Evolutionary conservation across 2,113 vertebrate genomes (phyloP).

Genomic region (Proteles cristata): DNA sequence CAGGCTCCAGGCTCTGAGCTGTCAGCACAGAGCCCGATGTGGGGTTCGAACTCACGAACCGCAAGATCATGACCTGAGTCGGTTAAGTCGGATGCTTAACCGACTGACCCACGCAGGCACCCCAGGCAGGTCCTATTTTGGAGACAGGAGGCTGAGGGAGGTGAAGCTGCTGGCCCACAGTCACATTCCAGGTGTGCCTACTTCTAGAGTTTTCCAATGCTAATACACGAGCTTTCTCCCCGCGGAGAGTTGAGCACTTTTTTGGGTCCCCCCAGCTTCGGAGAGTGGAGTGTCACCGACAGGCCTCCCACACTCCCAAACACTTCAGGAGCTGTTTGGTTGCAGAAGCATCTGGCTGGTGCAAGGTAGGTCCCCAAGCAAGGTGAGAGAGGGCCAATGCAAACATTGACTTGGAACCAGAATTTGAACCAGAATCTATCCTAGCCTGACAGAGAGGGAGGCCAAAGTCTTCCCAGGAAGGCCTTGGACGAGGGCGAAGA

Average conservation of each 20-base stretch:
- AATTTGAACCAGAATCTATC: neutral
- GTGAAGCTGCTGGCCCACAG: neutral
- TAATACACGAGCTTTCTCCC: neutral
- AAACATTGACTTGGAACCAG: conserved; percentile 26
- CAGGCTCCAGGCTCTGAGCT: too few relatives aligned
- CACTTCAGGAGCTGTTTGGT: neutral
- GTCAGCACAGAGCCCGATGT: too few relatives aligned
- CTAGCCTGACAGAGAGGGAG: neutral
- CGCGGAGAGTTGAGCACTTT: neutral
- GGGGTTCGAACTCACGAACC: too few relatives aligned
- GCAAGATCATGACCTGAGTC: too few relatives aligned
- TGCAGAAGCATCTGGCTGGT: fast-evolving
- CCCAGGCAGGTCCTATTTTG: neutral
- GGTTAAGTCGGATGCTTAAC: too few relatives aligned
- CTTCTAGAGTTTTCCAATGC: neutral
- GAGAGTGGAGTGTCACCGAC: neutral
- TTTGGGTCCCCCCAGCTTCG: neutral
- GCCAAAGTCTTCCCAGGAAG: conserved; percentile 15
- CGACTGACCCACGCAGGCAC: too few relatives aligned
- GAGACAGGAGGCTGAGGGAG: neutral
- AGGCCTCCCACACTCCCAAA: too few relatives aligned
- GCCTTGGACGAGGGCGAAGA: neutral
- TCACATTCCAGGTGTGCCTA: neutral
- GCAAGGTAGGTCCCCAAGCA: neutral
- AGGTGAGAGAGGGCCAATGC: neutral